Evolutionary conservation across 2,888 invertebrate genomes (phyloP).

Genomic region (Pyrrhia umbra): DNA sequence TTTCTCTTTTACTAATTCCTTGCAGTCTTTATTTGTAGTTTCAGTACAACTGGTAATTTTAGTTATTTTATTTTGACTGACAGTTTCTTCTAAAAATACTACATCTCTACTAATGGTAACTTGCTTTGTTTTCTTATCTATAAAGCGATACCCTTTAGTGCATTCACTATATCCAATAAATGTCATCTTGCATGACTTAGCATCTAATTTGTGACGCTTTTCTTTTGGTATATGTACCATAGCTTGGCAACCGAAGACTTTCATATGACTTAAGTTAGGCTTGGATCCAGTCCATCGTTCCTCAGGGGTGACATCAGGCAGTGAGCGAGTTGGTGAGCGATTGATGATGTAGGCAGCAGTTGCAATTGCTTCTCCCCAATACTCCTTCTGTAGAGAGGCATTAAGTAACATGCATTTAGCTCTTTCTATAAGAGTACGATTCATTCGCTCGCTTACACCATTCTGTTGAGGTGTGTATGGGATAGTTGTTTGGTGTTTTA

Average conservation of each 20-base stretch:
- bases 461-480: constrained; percentile 11
- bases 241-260: background rate
- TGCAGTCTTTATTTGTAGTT: no score
- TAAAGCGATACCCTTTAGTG: no score
- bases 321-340: background rate
- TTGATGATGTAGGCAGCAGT: background rate
- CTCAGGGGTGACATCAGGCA: background rate
- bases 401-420: constrained; percentile 14
- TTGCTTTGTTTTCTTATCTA: no score
- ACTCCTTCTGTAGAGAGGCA: background rate
- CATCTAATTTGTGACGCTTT: background rate
- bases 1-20: no score
- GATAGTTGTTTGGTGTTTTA: background rate
- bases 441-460: constrained; percentile 7
- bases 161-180: background rate
- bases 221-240: background rate
- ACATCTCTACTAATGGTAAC: constrained; percentile 1
- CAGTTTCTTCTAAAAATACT: background rate
- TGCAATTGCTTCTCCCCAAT: constrained; percentile 7
- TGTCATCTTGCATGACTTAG: background rate
- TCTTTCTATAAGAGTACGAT: constrained; percentile 14
- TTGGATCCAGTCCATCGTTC: background rate
- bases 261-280: background rate
- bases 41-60: no score
- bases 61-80: background rate